Percentiles rank a stretch among this genome's conserved stretches.
phyloP scores from a whole-genome alignment of 2,797 vertebrate species.

The Ataeniobius toweri region DNA sequence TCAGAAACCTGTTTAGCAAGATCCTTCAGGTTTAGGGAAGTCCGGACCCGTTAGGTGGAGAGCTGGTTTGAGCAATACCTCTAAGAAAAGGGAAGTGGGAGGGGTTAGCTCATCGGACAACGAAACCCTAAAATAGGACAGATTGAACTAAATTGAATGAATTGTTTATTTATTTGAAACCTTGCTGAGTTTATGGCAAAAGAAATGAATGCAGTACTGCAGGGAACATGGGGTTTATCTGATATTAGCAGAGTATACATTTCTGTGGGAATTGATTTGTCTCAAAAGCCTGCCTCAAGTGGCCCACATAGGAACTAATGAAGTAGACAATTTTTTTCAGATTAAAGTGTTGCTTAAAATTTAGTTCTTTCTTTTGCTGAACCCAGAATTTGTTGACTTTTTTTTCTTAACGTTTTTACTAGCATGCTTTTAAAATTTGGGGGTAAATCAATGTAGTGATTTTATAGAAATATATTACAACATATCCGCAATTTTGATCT shows the following conservation, averaged over 20 bases:
- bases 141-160: neutral
- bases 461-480: neutral
- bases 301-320: too few relatives aligned
- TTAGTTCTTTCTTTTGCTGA: neutral
- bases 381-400: neutral
- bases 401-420: neutral
- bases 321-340: neutral
- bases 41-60: too few relatives aligned
- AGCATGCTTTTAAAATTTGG: neutral
- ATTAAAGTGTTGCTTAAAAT: neutral
- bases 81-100: too few relatives aligned
- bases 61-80: too few relatives aligned
- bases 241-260: neutral
- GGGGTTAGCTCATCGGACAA: too few relatives aligned
- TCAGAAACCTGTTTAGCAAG: too few relatives aligned
- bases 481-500: neutral
- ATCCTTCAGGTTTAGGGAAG: too few relatives aligned
- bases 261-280: neutral
- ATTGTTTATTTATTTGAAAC: neutral
- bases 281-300: neutral
- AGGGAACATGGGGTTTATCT: neutral
- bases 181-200: neutral
- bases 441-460: neutral
- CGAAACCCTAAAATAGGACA: neutral
- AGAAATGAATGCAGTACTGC: neutral